Evolutionary conservation across 2,113 vertebrate species (phyloP), one percentile per base, ranked within the genome.

Genomic region (Andinoacara biseriatus): DNA sequence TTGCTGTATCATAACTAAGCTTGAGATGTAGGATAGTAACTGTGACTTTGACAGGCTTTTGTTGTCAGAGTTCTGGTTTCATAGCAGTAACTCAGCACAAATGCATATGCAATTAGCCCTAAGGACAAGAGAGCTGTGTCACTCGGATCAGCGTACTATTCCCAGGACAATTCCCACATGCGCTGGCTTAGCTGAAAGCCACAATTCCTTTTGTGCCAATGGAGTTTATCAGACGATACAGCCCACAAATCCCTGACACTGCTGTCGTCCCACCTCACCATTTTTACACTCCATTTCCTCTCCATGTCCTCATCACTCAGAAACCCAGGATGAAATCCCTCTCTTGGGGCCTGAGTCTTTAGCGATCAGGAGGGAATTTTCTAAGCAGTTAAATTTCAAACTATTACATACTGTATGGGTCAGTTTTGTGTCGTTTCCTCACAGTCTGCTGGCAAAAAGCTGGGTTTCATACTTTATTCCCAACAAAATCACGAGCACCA

Each of bases 351-450:
- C 46, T 74, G 58, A 74, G 58, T 86, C 87, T 80, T 88, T 62
- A 56, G 81, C 83, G 89, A 88, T 90, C 87, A 88, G 81, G 5
- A 74, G 88, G 76, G 87, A 87, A 90, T 88, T 91, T 88, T 80
- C 81, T 83, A 58, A 80, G 86, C 29, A 40, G 85, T 86, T 91
- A 87, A 92, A 81, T 89, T 90, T 90, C 78, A 78, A 72, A 24
- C 54, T 81, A 17, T 75, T 76, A 67, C 60, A 84, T 84, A 72
- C 46, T 72, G 46, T 33, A 85, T 86, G 82, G 76, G 86, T 86
- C 74, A 81, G 76, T 14, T 58, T 57, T 84, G 63, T 76, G 31
- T 46, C 40, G 35, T 62, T 58, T 79, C 20, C 61, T 26, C 13
- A 24, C 18, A 58, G 22, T 76, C 56, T n/a, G 33, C 82, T 59